Evolutionary conservation across 2,113 vertebrate species (phyloP).

Genomic region (Tylochromis polylepis): DNA sequence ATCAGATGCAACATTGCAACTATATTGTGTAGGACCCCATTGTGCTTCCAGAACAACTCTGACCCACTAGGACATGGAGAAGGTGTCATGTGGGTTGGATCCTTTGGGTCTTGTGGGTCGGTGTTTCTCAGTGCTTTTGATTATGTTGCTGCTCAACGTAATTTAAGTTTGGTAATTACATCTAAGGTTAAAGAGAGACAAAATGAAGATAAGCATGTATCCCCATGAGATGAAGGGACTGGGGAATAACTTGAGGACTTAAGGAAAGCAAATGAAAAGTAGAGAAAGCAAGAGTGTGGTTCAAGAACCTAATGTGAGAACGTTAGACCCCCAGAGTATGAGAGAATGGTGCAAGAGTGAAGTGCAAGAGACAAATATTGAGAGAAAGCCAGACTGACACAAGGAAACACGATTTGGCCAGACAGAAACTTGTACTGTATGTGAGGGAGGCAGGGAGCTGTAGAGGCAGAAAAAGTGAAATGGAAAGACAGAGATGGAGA

Average conservation of each 20-base stretch:
- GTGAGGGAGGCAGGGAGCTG: not conserved
- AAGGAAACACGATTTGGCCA: not conserved
- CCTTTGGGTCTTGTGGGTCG: not conserved
- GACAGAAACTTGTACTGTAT: constrained; percentile 7
- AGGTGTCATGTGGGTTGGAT: not conserved
- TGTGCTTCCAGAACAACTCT: not conserved
- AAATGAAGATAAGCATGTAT: constrained; percentile 4
- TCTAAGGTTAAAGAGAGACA: constrained; percentile 2
- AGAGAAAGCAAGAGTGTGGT: not conserved
- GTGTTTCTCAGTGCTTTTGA: not conserved
- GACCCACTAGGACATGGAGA: not conserved
- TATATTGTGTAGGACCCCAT: not conserved
- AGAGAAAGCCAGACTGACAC: not conserved
- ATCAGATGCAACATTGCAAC: not conserved
- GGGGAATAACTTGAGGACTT: not conserved
- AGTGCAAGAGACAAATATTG: constrained; percentile 10
- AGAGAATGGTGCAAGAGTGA: not conserved
- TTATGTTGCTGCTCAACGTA: not conserved
- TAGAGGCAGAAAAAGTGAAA: constrained; percentile 16
- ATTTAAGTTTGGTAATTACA: constrained; percentile 39
- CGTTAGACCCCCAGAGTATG: constrained; percentile 18
- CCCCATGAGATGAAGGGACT: constrained; percentile 16
- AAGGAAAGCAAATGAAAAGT: constrained; percentile 3
- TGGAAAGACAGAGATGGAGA: constrained; percentile 23
- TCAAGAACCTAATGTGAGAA: constrained; percentile 32